A percentile compares a stretch with the other conserved stretches of the same genome.
Conservation (phyloP, 2,113 vertebrate genomes). For the Bambusicola thoracicus region DNA sequence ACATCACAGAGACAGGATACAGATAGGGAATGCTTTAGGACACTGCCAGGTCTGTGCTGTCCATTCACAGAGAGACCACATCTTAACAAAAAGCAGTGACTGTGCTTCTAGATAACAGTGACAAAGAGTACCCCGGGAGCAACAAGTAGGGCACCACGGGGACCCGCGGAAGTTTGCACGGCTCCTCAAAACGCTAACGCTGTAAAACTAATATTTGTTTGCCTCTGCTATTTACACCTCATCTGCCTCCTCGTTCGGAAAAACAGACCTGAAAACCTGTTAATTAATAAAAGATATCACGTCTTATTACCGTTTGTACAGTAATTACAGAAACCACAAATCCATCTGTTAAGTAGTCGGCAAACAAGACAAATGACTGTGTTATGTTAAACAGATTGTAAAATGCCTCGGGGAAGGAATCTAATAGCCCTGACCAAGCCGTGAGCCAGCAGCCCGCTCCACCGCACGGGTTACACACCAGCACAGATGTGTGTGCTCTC, state of each 20-base stretch:
- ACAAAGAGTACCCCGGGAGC: not conserved
- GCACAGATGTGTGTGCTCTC: not conserved
- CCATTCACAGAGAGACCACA: not conserved
- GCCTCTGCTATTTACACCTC: slow-evolving; percentile 38
- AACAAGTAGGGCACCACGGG: not conserved
- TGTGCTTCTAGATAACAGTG: not conserved
- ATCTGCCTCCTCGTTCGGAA: slow-evolving; percentile 50
- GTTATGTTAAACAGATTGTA: slow-evolving; percentile 89
- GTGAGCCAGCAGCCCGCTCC: slow-evolving; percentile 77
- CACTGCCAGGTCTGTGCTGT: not conserved
- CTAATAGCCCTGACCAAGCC: slow-evolving; percentile 79
- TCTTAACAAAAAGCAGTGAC: not conserved
- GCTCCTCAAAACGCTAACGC: not conserved
- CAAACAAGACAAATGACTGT: slow-evolving; percentile 89
- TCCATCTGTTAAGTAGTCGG: slow-evolving; percentile 77
- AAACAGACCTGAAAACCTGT: slow-evolving; percentile 68
- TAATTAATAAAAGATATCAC: slow-evolving; percentile 82
- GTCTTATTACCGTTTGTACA: slow-evolving; percentile 76
- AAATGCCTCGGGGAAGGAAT: slow-evolving; percentile 83
- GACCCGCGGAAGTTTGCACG: not conserved
- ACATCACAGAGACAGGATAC: not conserved
- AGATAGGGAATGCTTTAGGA: accelerated
- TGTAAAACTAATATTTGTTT: slow-evolving; percentile 50
- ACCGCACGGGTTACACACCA: not conserved
- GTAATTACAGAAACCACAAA: slow-evolving; percentile 80